Base-by-base conservation (phyloP, 2,113 vertebrate genomes). In the Hypocryptadius cinnamomeus region DNA sequence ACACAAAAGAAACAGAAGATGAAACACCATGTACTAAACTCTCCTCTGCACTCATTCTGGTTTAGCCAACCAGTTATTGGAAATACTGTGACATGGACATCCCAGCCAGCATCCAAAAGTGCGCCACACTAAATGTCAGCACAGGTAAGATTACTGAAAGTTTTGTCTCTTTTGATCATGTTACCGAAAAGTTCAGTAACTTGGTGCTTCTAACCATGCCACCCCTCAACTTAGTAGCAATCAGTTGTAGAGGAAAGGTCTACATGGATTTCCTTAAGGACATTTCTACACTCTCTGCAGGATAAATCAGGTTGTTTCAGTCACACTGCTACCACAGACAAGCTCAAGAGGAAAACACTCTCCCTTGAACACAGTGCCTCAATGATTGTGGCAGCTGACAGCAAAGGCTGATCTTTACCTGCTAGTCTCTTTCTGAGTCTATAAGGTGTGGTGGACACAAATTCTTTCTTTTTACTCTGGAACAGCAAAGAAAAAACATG, bases 351-450 rank as follows among this genome's bases (percentile, higher is more conserved):
- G 10, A 89, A 45, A 94, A 85, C 39, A 57, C 12, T 44, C 23
- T 68, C 44, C 25, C 79, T 57, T 37, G 40, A 85, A 73, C 50
- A 70, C 5, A 50, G 33, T 30, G 39, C 35, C 39, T 74, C 60
- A 74, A 6, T 56, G 59, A 73, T 56, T 47, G 37, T 24, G 57
- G 72, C 56, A 92, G 35, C 16, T 79, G 37, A 74, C 40, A 91
- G 73, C 85, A 93, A 96, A 92, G 61, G 69, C 19, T 87, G 54
- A 73, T 77, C 84, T 97, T 97, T 95, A 99, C 99, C 98, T 96
- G 98, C 94, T 56, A 99, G 95, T 95, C 99, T 98, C 97, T 98
- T 99, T 92, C 98, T 98, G 89, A 99, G 97, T 90, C 98, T 97
- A 95, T 98, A 98, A 79, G 98, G 98, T 27, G 98, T 98, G 42